Conservation (phyloP, 2,888 invertebrate genomes). For the Pollenia labialis region DNA sequence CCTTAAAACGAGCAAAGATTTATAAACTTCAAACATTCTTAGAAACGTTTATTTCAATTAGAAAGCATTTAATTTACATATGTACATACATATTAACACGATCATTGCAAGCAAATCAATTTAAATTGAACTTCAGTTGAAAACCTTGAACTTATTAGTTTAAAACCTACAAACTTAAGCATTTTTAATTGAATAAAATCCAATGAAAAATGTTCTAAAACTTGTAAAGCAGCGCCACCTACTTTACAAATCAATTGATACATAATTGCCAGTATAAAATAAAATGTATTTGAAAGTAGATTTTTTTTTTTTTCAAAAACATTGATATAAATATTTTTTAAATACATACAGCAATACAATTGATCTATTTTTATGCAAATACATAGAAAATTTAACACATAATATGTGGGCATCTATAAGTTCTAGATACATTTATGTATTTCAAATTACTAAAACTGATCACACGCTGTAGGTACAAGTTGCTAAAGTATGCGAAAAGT, state of each 20-base stretch:
- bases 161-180: conserved; percentile 8
- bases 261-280: conserved; percentile 31
- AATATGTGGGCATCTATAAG: conserved; percentile 36
- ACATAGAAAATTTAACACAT: neutral
- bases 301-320: neutral
- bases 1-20: no score
- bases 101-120: conserved; percentile 43
- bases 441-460: conserved; percentile 12
- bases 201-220: neutral
- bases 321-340: neutral
- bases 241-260: conserved; percentile 12
- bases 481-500: neutral
- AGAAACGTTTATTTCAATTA: conserved; percentile 2
- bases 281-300: conserved; percentile 35
- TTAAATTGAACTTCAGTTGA: conserved; percentile 46
- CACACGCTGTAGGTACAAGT: neutral
- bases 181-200: conserved; percentile 29
- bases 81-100: neutral
- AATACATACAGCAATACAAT: neutral
- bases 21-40: no score
- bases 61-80: neutral
- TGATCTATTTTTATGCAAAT: conserved; percentile 28
- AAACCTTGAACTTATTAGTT: conserved; percentile 57
- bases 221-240: conserved; percentile 20
- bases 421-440: neutral